phyloP scores from a whole-genome alignment of 2,888 invertebrate genomes.

The Phengaris arion region DNA sequence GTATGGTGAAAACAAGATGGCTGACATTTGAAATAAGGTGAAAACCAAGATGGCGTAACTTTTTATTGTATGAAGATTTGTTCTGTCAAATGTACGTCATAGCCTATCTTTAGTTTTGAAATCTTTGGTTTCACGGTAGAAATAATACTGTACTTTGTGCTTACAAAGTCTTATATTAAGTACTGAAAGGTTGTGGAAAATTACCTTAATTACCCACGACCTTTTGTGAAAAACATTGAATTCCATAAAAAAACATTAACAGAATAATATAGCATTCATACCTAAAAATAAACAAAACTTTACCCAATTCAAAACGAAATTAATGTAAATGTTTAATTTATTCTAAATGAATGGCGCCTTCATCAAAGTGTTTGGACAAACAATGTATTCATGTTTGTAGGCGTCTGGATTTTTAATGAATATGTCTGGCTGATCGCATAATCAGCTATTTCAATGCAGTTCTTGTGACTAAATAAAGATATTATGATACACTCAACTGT shows the following conservation, averaged over 20 bases:
- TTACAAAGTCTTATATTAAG: too few species aligned
- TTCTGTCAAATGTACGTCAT: too few species aligned
- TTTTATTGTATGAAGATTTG: too few species aligned
- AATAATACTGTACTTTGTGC: too few species aligned
- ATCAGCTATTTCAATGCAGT: neutral
- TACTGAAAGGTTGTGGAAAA: too few species aligned
- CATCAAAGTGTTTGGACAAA: neutral
- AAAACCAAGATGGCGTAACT: too few species aligned
- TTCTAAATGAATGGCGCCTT: constrained; percentile 8
- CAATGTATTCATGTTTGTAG: constrained; percentile 5
- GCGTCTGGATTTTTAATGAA: constrained; percentile 7
- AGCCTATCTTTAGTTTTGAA: too few species aligned
- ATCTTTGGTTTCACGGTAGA: too few species aligned
- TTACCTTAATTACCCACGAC: too few species aligned
- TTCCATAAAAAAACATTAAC: neutral
- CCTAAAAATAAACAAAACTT: neutral
- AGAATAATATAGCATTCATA: neutral
- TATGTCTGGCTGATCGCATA: neutral
- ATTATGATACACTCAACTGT: neutral
- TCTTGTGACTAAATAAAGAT: neutral
- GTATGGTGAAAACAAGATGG: too few species aligned
- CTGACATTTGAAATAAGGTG: too few species aligned
- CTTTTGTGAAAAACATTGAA: too few species aligned
- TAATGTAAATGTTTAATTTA: constrained; percentile 7
- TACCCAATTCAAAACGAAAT: neutral